These are phyloP conservation scores for Uropetala carovei DNA, from an alignment of 2,888 invertebrate species.

Conservation along the genomic window DNA sequence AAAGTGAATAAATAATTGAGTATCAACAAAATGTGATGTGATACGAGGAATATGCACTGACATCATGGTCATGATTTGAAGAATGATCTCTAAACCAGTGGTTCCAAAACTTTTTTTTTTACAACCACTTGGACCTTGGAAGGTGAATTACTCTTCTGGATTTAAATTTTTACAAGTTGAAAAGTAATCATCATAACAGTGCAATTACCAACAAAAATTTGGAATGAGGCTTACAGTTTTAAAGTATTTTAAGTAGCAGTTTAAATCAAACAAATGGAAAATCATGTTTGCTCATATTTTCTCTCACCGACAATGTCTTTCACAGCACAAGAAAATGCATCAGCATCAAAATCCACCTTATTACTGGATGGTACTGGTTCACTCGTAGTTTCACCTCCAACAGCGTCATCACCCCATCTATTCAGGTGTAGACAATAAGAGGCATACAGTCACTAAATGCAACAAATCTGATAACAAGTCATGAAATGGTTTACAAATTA, in stretches of 20 bases:
- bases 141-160: no score
- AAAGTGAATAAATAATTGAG: no score
- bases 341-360: constrained; percentile 85
- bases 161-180: no score
- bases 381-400: not conserved
- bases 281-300: constrained; percentile 67
- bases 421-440: not conserved
- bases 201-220: no score
- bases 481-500: not conserved
- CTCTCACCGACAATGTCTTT: constrained; percentile 85
- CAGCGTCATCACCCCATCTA: constrained; percentile 21
- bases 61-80: no score
- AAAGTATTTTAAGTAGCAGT: not conserved
- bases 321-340: constrained; percentile 87
- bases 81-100: no score
- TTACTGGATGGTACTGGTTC: constrained; percentile 52
- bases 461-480: not conserved
- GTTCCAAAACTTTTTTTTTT: no score
- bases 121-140: no score
- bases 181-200: no score
- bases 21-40: no score
- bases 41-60: no score
- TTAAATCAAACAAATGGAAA: not conserved
- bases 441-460: not conserved
- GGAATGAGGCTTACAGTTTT: no score